Base-by-base conservation (phyloP, 2,888 invertebrate genomes). In the Schizotus pectinicornis region DNA sequence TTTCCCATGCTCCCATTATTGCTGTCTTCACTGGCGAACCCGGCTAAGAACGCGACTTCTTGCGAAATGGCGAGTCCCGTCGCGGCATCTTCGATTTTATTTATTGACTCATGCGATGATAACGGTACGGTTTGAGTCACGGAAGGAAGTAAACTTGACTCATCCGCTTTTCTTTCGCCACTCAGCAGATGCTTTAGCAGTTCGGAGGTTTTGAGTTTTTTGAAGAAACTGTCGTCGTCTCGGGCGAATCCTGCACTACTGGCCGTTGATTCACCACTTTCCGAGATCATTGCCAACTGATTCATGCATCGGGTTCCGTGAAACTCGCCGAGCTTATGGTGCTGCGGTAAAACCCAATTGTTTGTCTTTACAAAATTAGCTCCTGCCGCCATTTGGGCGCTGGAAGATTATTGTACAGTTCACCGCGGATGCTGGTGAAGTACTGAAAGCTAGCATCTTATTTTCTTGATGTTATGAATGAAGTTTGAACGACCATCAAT, bases 271-370 rank as follows among this genome's bases (percentile, higher is more conserved):
- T 71, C 71, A 67, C 67, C 66, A 65, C 70, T 67, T 67, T 68
- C 65, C 57, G 67, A 67, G 67, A 70, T 70, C 72, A 73, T 71
- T 63, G 69, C 69, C 58, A 45, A 58, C 66, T 70, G 73, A 73
- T 71, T 72, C 73, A 68, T 64, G 57, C 64, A 67, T 65, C 59
- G 52, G 64, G 64, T 72, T 72, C 72, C 56, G 39, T 63, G 72
- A 73, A 72, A 62, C 22, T 22, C 22, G 22, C 5, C 22, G 22
- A 22, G 22, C 22, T 22, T 22, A 22, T 22, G 22, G 22, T 22
- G 22, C 5, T 42, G 42, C 42, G 60, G 56, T 41, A 61, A 61
- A 61, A 61, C 60, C 60, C 60, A 39, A 11, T 30, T 36, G 12
- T 49, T 31, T 14, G 33, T 5, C 13, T 37, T 9, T 48, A 8